Conservation (phyloP, 2,888 invertebrate species). For the Maniola hyperantus region DNA sequence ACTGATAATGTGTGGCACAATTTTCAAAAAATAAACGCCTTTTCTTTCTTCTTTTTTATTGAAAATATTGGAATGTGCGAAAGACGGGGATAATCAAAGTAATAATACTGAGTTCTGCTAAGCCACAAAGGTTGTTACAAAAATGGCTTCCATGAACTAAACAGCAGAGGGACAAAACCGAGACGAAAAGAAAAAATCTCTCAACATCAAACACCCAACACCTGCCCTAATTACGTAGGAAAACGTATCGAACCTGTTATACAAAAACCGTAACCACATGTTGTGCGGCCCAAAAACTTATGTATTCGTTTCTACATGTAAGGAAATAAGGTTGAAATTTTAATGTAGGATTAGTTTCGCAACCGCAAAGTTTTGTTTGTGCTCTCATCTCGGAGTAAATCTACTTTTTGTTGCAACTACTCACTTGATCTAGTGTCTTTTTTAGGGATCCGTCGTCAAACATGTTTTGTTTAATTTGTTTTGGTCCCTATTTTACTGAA, state of each 20-base stretch:
- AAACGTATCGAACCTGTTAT: slow-evolving; percentile 39
- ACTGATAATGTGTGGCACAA: too few relatives aligned
- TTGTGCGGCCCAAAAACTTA: not conserved
- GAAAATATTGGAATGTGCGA: too few relatives aligned
- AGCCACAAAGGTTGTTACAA: not conserved
- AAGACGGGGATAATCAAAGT: too few relatives aligned
- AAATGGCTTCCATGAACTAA: slow-evolving; percentile 17
- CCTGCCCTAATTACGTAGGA: slow-evolving; percentile 44
- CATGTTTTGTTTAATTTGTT: not conserved
- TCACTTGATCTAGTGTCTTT: slow-evolving; percentile 33
- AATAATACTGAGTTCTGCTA: too few relatives aligned
- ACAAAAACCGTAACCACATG: slow-evolving; percentile 36
- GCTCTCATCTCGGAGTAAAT: slow-evolving; percentile 37
- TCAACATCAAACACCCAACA: slow-evolving; percentile 41
- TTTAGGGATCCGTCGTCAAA: slow-evolving; percentile 11
- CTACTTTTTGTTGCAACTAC: slow-evolving; percentile 39
- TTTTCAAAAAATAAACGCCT: too few relatives aligned
- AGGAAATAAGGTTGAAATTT: slow-evolving; percentile 19
- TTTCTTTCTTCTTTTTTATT: too few relatives aligned
- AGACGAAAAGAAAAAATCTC: slow-evolving; percentile 36
- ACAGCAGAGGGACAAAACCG: slow-evolving; percentile 27
- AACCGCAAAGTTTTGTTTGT: slow-evolving; percentile 16
- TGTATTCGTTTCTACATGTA: not conserved
- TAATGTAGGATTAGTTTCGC: not conserved
- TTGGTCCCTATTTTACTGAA: not conserved